Conservation (phyloP, 2,113 vertebrate species). For the Anthoscopus minutus region DNA sequence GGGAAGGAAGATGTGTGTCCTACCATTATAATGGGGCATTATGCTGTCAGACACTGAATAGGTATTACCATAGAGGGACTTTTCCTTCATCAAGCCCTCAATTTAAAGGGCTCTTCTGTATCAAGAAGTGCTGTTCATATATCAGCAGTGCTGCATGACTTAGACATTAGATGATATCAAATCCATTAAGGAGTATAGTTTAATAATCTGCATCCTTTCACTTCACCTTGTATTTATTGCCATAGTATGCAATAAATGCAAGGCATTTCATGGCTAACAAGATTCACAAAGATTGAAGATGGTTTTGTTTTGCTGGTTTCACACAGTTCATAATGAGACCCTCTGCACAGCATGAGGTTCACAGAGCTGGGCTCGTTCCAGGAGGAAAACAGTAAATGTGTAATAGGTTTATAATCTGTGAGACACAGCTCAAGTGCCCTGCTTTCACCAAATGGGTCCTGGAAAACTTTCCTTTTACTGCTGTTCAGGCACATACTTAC, state of each 20-base stretch:
- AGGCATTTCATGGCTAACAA: slow-evolving; percentile 15
- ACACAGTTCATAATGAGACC: slow-evolving; percentile 29
- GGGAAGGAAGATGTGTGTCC: slow-evolving; percentile 15
- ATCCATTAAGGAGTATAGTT: slow-evolving; percentile 28
- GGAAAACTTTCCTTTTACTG: neutral
- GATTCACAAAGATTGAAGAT: neutral
- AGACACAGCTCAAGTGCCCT: neutral
- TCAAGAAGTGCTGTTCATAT: neutral
- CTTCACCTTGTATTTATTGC: slow-evolving; percentile 40
- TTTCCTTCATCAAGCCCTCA: slow-evolving; percentile 17
- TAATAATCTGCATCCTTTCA: slow-evolving; percentile 35
- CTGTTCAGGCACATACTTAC: neutral
- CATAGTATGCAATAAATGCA: slow-evolving; percentile 16
- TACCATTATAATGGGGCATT: slow-evolving; percentile 7
- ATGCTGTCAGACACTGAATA: neutral
- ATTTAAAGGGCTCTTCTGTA: slow-evolving; percentile 1
- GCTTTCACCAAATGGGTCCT: neutral
- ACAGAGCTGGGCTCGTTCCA: neutral
- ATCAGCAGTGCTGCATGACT: neutral
- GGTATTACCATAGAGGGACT: neutral
- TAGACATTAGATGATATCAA: slow-evolving; percentile 21
- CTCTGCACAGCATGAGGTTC: neutral
- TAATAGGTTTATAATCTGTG: slow-evolving; percentile 27
- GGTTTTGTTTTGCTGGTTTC: slow-evolving; percentile 43
- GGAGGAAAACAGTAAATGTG: neutral